A percentile compares a stretch with the other conserved stretches of the same genome.
Evolutionary conservation across 2,797 vertebrate genomes (phyloP).

Genomic region (Pelodytes ibericus): DNA sequence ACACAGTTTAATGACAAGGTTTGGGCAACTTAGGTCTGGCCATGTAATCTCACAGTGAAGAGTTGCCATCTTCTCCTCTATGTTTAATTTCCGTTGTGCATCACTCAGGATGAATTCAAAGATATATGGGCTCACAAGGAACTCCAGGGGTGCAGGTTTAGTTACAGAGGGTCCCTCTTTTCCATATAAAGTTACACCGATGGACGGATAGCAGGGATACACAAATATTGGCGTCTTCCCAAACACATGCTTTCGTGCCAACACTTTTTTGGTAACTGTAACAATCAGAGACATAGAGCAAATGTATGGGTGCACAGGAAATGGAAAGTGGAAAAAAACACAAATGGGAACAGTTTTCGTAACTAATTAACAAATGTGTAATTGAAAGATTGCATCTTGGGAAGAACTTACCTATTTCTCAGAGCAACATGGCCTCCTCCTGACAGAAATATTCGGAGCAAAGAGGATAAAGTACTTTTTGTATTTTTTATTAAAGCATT

Average conservation of each 20-base stretch:
- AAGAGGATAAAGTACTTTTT: too few species aligned
- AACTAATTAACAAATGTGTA: too few species aligned
- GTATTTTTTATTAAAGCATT: too few species aligned
- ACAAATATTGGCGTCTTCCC: conserved; percentile 7
- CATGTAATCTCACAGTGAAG: conserved; percentile 26
- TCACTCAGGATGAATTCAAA: conserved; percentile 29
- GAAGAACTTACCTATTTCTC: too few species aligned
- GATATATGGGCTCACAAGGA: conserved; percentile 30
- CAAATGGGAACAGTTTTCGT: too few species aligned
- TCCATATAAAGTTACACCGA: conserved; percentile 18
- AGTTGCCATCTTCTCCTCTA: conserved; percentile 22
- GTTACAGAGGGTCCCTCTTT: not conserved
- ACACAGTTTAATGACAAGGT: conserved; percentile 6
- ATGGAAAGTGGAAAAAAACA: too few species aligned
- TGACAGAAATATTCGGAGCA: too few species aligned
- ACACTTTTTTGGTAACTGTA: conserved; percentile 15
- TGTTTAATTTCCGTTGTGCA: not conserved
- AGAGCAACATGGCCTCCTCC: too few species aligned
- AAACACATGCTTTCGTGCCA: conserved; percentile 11
- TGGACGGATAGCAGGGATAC: conserved; percentile 11
- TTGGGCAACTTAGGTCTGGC: conserved; percentile 11
- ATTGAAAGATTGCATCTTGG: too few species aligned
- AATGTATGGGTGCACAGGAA: too few species aligned
- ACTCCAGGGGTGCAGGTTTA: not conserved
- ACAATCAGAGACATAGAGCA: not conserved